Base-by-base conservation (phyloP, 2,888 invertebrate genomes). In the Odontomyia ornata region DNA sequence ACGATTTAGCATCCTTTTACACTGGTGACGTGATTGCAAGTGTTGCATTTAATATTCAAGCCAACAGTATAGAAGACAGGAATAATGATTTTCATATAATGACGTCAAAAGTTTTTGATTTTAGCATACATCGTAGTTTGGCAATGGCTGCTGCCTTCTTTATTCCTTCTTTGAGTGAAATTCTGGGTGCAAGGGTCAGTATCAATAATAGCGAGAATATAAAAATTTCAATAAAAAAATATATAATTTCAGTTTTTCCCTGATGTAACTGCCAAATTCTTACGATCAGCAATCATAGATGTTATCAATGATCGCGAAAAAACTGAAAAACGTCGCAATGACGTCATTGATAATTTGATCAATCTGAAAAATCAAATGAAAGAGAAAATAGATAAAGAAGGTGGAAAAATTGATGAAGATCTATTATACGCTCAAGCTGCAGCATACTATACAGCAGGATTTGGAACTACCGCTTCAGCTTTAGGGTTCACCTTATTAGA, bases 21-120 rank as follows among this genome's bases (percentile, higher is more conserved):
- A 86, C 86, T 11, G 86, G 86, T 1, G 89, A 89, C 79, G 83
- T 89, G 1, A 88, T 89, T 77, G 87, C 86, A 3, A 86, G 86
- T 0, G 87, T 88, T 0, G 89, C 88, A 0, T 89, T 84, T 62
- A 89, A 89, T 0, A 82, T 89, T 0, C 83, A 85, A 72, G 88
- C 86, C 0, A 88, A 88, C 78, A 86, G 87, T 1, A 82, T 88
- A 21, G 84, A 83, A 15, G 81, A 87, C 71, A 85, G 86, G 0
- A 82, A 89, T 13, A 84, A 87, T 0, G 85, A 86, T 57, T 88
- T 89, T 76, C 86, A 82, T 81, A 13, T 78, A 83, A 0, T 79
- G 79, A 15, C 85, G 88, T 1, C 71, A 9, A 72, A 72, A 56
- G 71, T 72, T 1, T 72, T 72, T 56, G 52, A 72, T 18, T 72